These are phyloP conservation scores for Drosophila kohkoa DNA, from an alignment of 1,140 invertebrate species.

Conservation along the genomic window DNA sequence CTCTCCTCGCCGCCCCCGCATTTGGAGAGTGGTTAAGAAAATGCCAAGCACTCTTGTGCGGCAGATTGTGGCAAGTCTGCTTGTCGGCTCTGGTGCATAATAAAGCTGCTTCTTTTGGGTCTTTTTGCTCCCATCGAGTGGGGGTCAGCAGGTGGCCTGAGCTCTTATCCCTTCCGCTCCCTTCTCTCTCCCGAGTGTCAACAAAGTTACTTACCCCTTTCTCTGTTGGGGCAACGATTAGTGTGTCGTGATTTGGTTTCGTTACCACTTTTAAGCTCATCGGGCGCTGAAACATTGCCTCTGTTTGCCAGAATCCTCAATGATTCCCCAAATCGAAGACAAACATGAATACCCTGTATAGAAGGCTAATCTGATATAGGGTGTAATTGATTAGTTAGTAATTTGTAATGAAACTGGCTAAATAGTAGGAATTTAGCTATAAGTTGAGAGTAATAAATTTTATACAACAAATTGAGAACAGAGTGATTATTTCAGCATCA, in stretches of 20 bases:
- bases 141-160: constrained; percentile 38
- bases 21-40: constrained; percentile 73
- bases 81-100: constrained; percentile 60
- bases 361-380: background rate
- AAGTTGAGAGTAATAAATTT: no score
- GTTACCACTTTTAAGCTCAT: constrained; percentile 2
- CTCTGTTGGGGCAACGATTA: constrained; percentile 17
- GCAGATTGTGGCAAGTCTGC: constrained; percentile 41
- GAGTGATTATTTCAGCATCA: no score
- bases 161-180: constrained; percentile 13
- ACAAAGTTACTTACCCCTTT: constrained; percentile 8
- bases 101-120: constrained; percentile 57
- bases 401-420: background rate
- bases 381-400: background rate
- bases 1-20: background rate
- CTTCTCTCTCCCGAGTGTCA: background rate
- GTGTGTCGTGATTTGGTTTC: constrained; percentile 17
- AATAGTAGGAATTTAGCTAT: no score
- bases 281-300: constrained; percentile 1
- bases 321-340: constrained; percentile 39
- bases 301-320: constrained; percentile 9
- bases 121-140: constrained; percentile 13
- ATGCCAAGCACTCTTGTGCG: constrained; percentile 71
- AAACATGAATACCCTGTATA: constrained; percentile 25
- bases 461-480: no score